Evolutionary conservation across 2,888 invertebrate genomes (phyloP).

Genomic region (Ashinkailepas kermadecensis): DNA sequence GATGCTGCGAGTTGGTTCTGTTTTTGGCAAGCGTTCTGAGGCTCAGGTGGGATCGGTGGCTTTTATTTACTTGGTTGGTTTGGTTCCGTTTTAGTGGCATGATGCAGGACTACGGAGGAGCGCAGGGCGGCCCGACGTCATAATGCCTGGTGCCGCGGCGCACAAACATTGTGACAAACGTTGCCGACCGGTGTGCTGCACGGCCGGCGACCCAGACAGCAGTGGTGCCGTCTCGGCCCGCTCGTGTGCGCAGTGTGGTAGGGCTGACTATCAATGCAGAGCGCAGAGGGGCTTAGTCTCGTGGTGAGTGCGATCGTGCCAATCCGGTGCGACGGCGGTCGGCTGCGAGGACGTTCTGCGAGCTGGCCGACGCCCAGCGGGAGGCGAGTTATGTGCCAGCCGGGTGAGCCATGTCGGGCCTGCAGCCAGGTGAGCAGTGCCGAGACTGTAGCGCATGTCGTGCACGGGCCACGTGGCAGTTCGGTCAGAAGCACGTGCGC

Average conservation of each 20-base stretch:
- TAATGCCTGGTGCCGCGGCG: neutral
- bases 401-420: neutral
- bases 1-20: neutral
- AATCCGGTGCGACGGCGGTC: neutral
- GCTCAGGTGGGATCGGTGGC: neutral
- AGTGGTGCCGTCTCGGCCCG: neutral
- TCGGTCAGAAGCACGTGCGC: neutral
- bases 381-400: no score
- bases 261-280: neutral
- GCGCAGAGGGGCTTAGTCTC: neutral
- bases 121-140: neutral
- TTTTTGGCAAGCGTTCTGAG: neutral
- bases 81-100: slow-evolving; percentile 10
- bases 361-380: neutral
- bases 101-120: slow-evolving; percentile 2
- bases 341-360: neutral
- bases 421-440: neutral
- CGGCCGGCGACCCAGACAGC: neutral
- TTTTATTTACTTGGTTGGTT: slow-evolving; percentile 12
- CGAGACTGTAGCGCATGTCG: no score
- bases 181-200: neutral
- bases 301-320: neutral
- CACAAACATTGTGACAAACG: neutral
- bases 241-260: neutral
- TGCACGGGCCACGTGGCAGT: neutral